Conservation (phyloP, 1,140 invertebrate genomes). For the Uloborus diversus region DNA sequence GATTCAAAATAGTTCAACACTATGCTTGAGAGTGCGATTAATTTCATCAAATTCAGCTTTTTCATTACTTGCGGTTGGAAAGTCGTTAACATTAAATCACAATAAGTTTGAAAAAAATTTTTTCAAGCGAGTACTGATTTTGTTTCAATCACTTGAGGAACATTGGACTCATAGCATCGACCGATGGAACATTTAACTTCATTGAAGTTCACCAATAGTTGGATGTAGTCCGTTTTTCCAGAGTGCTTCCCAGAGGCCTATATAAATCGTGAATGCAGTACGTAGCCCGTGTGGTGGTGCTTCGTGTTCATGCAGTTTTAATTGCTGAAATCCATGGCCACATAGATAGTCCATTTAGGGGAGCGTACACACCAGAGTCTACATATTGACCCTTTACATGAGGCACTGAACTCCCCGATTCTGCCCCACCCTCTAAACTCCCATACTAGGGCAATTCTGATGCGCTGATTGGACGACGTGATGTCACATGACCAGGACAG, state of each 20-base stretch:
- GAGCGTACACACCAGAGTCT: slow-evolving; percentile 17
- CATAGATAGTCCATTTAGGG: slow-evolving; percentile 12
- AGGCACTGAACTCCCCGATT: slow-evolving; percentile 38
- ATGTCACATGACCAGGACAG: slow-evolving; percentile 43
- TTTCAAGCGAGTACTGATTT: no score
- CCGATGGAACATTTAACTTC: slow-evolving; percentile 16
- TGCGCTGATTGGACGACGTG: slow-evolving; percentile 53
- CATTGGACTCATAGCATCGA: not conserved
- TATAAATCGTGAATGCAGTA: slow-evolving; percentile 18
- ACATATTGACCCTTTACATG: slow-evolving; percentile 22
- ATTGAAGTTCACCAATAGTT: slow-evolving; percentile 20
- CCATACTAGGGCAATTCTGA: not conserved
- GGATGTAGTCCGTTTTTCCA: slow-evolving; percentile 7
- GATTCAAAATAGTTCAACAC: no score
- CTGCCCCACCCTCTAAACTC: slow-evolving; percentile 15
- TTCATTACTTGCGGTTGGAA: no score
- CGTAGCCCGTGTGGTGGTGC: not conserved
- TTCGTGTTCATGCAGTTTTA: slow-evolving; percentile 2
- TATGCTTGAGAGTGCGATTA: no score
- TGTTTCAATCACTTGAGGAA: no score
- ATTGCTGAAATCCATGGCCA: slow-evolving; percentile 6
- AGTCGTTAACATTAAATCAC: no score
- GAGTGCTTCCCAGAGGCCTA: slow-evolving; percentile 31
- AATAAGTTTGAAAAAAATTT: no score
- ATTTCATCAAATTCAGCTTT: no score